These are phyloP conservation scores for Hylomyscus alleni DNA, from an alignment of 2,797 vertebrate genomes.

Conservation along the genomic window DNA sequence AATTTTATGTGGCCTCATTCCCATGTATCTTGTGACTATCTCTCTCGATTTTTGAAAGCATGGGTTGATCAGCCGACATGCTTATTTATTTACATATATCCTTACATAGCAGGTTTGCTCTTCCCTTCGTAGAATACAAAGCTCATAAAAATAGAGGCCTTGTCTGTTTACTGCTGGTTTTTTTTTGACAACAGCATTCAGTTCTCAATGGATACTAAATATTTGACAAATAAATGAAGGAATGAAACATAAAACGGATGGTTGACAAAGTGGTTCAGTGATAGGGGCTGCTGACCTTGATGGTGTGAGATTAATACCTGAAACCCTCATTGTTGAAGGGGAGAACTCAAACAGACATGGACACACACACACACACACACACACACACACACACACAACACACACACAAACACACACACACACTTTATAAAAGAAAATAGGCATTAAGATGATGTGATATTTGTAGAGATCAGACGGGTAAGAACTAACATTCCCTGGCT, in stretches of 20 bases:
- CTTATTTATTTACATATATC: neutral
- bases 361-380: neutral
- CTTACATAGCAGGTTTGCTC: neutral
- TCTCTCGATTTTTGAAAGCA: neutral
- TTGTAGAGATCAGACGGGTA: conserved; percentile 20
- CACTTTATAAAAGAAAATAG: neutral
- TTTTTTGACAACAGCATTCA: conserved; percentile 5
- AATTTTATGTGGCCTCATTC: neutral
- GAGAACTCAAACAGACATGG: neutral
- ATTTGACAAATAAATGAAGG: conserved; percentile 42
- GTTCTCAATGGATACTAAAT: neutral
- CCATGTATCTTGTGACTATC: neutral
- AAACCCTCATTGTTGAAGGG: no score
- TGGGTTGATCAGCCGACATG: neutral
- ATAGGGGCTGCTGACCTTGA: neutral
- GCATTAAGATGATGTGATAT: neutral
- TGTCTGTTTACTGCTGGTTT: neutral
- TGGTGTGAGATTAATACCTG: neutral
- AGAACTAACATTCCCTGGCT: neutral
- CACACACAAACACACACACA: neutral
- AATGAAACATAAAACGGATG: neutral
- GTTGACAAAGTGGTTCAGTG: neutral
- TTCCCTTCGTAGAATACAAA: neutral
- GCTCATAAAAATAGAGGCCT: neutral
- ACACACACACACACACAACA: neutral